A percentile compares a stretch with the other conserved stretches of the same genome.
These are phyloP conservation scores for Proteles cristata DNA, from an alignment of 2,113 vertebrate species.

Conservation along the genomic window DNA sequence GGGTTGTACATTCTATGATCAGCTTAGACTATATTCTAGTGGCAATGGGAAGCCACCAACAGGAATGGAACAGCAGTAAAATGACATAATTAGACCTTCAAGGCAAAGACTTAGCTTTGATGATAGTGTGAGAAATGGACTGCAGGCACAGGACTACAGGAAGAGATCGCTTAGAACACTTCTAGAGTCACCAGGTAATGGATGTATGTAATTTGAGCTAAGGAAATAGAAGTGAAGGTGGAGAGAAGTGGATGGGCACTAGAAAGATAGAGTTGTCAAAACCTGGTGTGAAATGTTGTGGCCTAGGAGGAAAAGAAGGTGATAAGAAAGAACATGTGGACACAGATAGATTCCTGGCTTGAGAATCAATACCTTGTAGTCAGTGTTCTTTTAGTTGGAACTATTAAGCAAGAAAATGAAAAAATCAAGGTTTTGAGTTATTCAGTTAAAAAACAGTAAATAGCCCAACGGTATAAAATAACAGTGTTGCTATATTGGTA, in stretches of 20 bases:
- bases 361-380: neutral
- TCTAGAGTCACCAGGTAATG: neutral
- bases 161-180: neutral
- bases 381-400: neutral
- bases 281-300: neutral
- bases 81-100: neutral
- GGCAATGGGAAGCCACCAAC: neutral
- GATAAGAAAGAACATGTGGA: neutral
- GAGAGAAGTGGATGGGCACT: neutral
- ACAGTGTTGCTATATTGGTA: neutral
- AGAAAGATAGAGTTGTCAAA: neutral
- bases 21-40: neutral
- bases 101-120: neutral
- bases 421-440: neutral
- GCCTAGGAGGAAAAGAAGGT: neutral
- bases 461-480: neutral
- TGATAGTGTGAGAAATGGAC: neutral
- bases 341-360: neutral
- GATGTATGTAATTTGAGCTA: neutral
- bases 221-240: neutral
- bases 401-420: neutral
- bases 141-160: neutral
- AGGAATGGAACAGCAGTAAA: neutral
- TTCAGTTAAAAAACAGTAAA: neutral
- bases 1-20: neutral